Conservation (phyloP, 2,113 vertebrate genomes). For the Sprattus sprattus region DNA sequence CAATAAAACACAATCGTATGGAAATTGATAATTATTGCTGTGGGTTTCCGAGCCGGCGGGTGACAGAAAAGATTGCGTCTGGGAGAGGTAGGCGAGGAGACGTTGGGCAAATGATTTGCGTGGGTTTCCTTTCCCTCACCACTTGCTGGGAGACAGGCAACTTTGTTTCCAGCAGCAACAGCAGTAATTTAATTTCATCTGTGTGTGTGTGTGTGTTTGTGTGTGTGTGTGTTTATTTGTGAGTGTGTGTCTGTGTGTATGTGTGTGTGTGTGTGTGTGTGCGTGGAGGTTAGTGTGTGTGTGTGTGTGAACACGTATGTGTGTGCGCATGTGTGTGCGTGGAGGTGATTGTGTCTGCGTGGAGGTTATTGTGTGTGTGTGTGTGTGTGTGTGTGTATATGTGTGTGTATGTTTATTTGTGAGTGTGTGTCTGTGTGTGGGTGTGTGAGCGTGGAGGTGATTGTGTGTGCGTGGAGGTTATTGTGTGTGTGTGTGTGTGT, state of each 20-base stretch:
- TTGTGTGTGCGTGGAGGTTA: background rate
- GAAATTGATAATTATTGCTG: slow-evolving; percentile 75
- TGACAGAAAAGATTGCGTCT: slow-evolving; percentile 64
- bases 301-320: background rate
- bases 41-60: slow-evolving; percentile 54
- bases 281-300: too few species aligned
- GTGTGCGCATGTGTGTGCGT: too few species aligned
- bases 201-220: background rate
- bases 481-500: background rate
- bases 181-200: background rate
- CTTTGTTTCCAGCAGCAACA: slow-evolving; percentile 12
- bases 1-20: slow-evolving; percentile 67
- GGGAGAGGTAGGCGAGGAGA: slow-evolving; percentile 47
- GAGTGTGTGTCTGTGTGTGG: background rate
- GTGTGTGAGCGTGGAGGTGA: too few species aligned
- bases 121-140: slow-evolving; percentile 49
- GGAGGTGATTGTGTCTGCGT: too few species aligned
- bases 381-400: background rate
- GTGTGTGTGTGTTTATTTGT: background rate
- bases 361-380: background rate
- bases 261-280: too few species aligned
- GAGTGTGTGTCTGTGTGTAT: background rate
- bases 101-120: slow-evolving; percentile 66
- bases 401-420: background rate
- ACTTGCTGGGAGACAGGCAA: slow-evolving; percentile 32